A percentile compares a stretch with the other conserved stretches of the same genome.
These are phyloP conservation scores for Mesorhabditis spiculigera DNA, from an alignment of 2,888 invertebrate genomes.

Conservation along the genomic window DNA sequence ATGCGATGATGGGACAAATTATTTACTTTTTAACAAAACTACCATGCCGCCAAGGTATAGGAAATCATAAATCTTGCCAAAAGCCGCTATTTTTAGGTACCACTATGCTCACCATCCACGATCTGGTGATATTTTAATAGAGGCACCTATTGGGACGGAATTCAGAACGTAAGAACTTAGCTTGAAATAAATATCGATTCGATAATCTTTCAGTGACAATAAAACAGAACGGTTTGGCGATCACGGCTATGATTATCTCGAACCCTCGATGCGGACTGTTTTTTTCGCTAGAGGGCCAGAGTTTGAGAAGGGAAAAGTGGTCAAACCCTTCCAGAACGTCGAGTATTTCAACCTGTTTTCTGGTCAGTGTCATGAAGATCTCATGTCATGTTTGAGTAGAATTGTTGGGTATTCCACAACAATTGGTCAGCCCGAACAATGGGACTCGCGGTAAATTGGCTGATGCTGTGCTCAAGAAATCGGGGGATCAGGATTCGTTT, in stretches of 20 bases:
- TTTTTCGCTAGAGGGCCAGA: conserved; percentile 46
- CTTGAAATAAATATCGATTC: background rate
- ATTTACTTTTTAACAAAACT: background rate
- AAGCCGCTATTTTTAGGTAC: background rate
- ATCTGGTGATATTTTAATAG: background rate
- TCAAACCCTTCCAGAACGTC: background rate
- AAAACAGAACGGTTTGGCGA: conserved; percentile 21
- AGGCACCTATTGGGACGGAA: conserved; percentile 5
- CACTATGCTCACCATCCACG: background rate
- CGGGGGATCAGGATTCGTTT: background rate
- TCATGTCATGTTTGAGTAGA: background rate
- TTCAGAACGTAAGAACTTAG: background rate
- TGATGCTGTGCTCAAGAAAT: background rate
- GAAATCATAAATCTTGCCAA: no score
- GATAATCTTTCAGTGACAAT: background rate
- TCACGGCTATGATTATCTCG: conserved; percentile 51
- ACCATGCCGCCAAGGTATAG: background rate
- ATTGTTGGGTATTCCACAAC: background rate
- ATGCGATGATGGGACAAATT: conserved; percentile 6
- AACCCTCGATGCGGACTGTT: conserved; percentile 46
- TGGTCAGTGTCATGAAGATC: background rate
- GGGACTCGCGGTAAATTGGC: background rate
- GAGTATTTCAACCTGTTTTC: background rate
- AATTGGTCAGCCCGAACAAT: background rate
- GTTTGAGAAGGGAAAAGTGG: background rate